phyloP scores from a whole-genome alignment of 2,888 invertebrate genomes.

The Orchesella flavescens region DNA sequence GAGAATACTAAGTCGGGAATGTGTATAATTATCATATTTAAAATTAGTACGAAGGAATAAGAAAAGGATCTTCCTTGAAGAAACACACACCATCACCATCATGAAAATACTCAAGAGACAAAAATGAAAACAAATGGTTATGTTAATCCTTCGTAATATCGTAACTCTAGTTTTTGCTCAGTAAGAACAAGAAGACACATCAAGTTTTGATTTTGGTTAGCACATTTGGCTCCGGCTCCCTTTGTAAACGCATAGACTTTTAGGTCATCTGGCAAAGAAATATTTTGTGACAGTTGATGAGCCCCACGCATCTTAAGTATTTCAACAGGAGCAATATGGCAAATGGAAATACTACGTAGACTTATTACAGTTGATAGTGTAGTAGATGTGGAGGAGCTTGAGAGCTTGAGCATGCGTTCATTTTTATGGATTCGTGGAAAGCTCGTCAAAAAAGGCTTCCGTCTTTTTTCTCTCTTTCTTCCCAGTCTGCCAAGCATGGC shows the following conservation, averaged over 20 bases:
- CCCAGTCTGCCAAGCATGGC: constrained; percentile 30
- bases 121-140: constrained; percentile 57
- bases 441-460: constrained; percentile 24
- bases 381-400: not conserved
- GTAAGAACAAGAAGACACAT: not conserved
- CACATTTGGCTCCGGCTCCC: constrained; percentile 24
- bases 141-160: constrained; percentile 55
- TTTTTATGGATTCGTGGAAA: constrained; percentile 58
- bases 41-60: not conserved
- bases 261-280: constrained; percentile 50
- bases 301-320: constrained; percentile 41
- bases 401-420: constrained; percentile 29
- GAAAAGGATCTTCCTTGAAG: constrained; percentile 3
- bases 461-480: constrained; percentile 26
- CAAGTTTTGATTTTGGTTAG: not conserved
- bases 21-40: constrained; percentile 9
- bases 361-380: no score
- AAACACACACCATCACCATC: no score
- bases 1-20: not conserved
- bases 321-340: constrained; percentile 32
- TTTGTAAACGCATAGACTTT: constrained; percentile 22
- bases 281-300: constrained; percentile 49
- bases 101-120: constrained; percentile 25
- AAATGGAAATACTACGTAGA: constrained; percentile 1
- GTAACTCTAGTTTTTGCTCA: constrained; percentile 28